Evolutionary conservation across 1,140 invertebrate genomes (phyloP), one percentile per base, ranked within the genome.

Genomic region (Meteorus sp.): DNA sequence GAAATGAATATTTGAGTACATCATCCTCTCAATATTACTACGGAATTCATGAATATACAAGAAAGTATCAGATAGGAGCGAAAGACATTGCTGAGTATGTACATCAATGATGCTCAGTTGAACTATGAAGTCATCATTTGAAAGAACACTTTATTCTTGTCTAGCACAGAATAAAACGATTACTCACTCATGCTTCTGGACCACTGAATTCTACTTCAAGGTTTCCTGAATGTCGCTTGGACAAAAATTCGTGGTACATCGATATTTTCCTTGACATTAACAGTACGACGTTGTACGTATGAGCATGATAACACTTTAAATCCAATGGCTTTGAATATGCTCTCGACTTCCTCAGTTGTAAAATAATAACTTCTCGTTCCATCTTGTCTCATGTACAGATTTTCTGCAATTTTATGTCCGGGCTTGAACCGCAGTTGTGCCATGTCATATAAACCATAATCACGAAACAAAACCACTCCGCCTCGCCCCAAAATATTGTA

Each of bases 381-480:
- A 86, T 99, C 98, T 74, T 98, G 96, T 19, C 98, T 80, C 75
- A 94, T 91, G 74, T 99, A 99, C 65, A 98, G 92, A 77, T 98
- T 97, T 19, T 98, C 94, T 5, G 85, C 74, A 58, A 98, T 92
- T 78, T 98, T 98, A 72, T 93, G 89, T 0, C 95, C 95, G 2
- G 92, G 85, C 63, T 93, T 90, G 75, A 98, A 99, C 47, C 97
- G 81, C 2, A 99, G 69, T 76, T 99, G 97, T 2, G 97, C 93
- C 88, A 99, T 93, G 78, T 99, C 98, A 73, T 97, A 95, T n/a
- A 95, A 77, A 0, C 95, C 97, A 79, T 99, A 99, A 81, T 99
- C 98, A 66, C 98, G 80, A 67, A 99, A 94, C 3, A 99, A 75
- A 2, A 99, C 71, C 29, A 92, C 71, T 11, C 95, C 97, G 15